phyloP scores from a whole-genome alignment of 37 sponge, comb jelly and placozoan genomes.

The Ianthella basta region DNA sequence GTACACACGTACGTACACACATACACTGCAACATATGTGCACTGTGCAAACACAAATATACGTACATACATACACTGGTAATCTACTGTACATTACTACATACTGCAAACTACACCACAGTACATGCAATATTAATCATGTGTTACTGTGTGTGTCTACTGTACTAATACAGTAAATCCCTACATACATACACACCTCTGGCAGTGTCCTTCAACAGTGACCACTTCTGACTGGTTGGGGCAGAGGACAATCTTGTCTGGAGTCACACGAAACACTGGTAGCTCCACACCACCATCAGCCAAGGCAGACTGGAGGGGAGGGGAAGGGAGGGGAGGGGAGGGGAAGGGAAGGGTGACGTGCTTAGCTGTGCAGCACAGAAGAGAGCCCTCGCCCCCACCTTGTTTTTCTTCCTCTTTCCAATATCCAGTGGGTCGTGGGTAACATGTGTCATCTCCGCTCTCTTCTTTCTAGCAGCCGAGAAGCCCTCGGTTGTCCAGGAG shows the following conservation, averaged over 20 bases:
- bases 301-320: not conserved
- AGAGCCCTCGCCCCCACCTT: no score
- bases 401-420: constrained; percentile 34
- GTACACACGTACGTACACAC: not conserved
- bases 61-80: constrained; percentile 2
- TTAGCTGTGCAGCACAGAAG: no score
- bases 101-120: not conserved
- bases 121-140: not conserved
- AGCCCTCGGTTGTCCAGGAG: constrained; percentile 93
- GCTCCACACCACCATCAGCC: not conserved
- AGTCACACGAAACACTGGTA: constrained; percentile 77
- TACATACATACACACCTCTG: constrained; percentile 28
- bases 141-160: not conserved
- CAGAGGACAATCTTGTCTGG: constrained; percentile 85
- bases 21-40: not conserved
- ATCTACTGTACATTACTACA: no score
- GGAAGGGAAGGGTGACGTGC: no score
- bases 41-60: not conserved
- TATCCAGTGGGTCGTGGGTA: constrained; percentile 38
- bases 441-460: constrained; percentile 50
- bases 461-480: constrained; percentile 66
- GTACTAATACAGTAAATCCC: not conserved
- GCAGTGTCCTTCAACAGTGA: constrained; percentile 67
- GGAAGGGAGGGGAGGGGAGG: no score
- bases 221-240: constrained; percentile 57